Evolutionary conservation across 1,140 invertebrate species (phyloP), one percentile per base, ranked within the genome.

Genomic region (Pseudobourletiella spinata): DNA sequence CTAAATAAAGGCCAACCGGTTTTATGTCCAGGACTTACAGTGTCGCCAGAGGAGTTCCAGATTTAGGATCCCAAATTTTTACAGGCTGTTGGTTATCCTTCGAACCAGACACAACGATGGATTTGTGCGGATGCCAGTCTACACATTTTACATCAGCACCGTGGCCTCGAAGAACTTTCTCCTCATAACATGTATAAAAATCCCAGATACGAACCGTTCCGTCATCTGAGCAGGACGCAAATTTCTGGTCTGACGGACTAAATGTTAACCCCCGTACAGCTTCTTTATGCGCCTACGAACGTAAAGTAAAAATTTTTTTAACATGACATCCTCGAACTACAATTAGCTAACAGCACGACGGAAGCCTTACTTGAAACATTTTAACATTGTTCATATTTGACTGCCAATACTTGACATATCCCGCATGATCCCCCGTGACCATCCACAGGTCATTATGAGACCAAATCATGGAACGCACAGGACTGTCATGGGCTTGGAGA

Each of bases 331-430:
- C 25, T 14, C 28, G 14, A 24, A 29, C 30, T 55, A 55, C 52
- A 55, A 24, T 29, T 14, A 55, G 14, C 25, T n/a, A n/a, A n/a
- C n/a, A n/a, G n/a, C n/a, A n/a, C n/a, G n/a, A n/a, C n/a, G n/a
- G n/a, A n/a, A n/a, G n/a, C 3, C 58, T 39, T 55, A 69, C 67
- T 80, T 98, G 95, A 82, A 95, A 99, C 93, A 99, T 98, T 83
- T 99, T 98, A 20, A 99, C 97, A 80, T 99, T 99, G 80, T 99
- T 99, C 96, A 99, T 99, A 79, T 99, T 99, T 68, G 93, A 95
- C 81, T 99, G 97, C 97, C 97, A 99, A 79, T 99, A 99, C 74
- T 99, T 99, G 44, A 99, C 92, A 75, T 92, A 99, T 30, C 97
- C 97, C 48, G 87, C 86, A 75, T 99, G 94, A 79, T 99, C 97